Evolutionary conservation across 2,888 invertebrate species (phyloP).

Genomic region (Drosophila kambysellisi): DNA sequence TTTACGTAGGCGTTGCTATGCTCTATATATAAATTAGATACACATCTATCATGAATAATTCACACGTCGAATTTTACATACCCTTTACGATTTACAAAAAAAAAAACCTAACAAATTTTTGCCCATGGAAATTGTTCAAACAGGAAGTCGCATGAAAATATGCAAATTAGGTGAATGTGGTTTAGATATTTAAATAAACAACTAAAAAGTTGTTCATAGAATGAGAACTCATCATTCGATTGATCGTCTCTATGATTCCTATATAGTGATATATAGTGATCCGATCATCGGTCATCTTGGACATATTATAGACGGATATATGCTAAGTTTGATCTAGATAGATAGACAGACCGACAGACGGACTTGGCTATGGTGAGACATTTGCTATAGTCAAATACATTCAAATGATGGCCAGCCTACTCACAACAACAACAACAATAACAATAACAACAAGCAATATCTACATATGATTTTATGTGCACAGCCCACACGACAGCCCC

Average conservation of each 20-base stretch:
- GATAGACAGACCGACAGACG: not conserved
- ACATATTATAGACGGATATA: not conserved
- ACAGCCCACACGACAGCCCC: conserved; percentile 55
- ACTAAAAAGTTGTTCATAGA: not conserved
- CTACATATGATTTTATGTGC: conserved; percentile 31
- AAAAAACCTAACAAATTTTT: not conserved
- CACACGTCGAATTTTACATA: conserved; percentile 29
- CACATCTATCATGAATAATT: conserved; percentile 26
- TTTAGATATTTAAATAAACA: not conserved
- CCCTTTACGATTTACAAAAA: not conserved
- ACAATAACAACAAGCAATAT: not conserved
- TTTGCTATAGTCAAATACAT: conserved; percentile 46
- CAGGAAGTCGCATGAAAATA: not conserved
- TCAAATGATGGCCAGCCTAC: conserved; percentile 43
- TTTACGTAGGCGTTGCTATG: conserved; percentile 42
- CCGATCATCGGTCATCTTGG: not conserved
- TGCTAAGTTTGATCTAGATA: not conserved
- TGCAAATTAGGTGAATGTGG: not conserved
- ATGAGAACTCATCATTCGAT: not conserved
- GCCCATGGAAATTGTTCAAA: no score
- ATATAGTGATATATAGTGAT: not conserved
- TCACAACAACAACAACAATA: conserved; percentile 7
- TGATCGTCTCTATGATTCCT: not conserved
- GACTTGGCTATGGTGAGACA: not conserved
- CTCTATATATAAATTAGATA: conserved; percentile 37